A percentile compares a stretch with the other conserved stretches of the same genome.
phyloP scores from a whole-genome alignment of 2,113 vertebrate genomes.

The Cavia porcellus region DNA sequence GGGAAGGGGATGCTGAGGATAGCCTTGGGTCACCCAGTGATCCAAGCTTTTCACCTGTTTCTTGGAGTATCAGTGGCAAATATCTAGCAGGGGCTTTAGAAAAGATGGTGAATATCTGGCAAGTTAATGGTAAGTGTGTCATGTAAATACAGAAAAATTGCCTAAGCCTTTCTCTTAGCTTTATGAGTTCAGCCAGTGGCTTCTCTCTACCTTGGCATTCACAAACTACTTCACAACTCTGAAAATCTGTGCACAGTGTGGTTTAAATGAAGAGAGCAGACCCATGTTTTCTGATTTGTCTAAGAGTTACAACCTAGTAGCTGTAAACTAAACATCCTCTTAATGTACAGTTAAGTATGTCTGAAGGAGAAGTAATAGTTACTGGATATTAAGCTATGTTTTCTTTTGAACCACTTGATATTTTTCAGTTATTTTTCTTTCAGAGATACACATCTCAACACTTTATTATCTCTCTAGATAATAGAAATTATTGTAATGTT shows the following conservation, averaged over 20 bases:
- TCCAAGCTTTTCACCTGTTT: constrained; percentile 93
- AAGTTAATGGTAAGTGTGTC: constrained; percentile 94
- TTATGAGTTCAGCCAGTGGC: neutral
- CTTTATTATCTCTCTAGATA: constrained; percentile 20
- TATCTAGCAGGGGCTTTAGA: constrained; percentile 96
- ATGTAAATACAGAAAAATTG: neutral
- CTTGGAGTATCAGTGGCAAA: constrained; percentile 97
- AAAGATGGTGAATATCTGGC: constrained; percentile 99
- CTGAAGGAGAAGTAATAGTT: neutral
- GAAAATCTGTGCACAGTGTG: neutral
- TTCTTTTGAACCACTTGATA: constrained; percentile 63
- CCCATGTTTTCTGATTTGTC: constrained; percentile 12
- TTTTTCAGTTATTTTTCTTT: constrained; percentile 61
- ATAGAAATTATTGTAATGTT: constrained; percentile 42
- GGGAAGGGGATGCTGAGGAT: constrained; percentile 93
- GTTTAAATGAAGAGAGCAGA: constrained; percentile 38
- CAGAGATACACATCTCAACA: neutral
- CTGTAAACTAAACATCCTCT: constrained; percentile 49
- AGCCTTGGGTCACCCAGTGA: constrained; percentile 95
- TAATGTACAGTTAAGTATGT: neutral
- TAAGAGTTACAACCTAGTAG: constrained; percentile 10
- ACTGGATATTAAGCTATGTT: constrained; percentile 29
- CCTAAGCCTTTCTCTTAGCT: neutral
- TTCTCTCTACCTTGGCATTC: constrained; percentile 18
- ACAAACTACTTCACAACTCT: neutral